Base-by-base conservation (phyloP, 1,140 invertebrate species). In the Drosophila takahashii region DNA sequence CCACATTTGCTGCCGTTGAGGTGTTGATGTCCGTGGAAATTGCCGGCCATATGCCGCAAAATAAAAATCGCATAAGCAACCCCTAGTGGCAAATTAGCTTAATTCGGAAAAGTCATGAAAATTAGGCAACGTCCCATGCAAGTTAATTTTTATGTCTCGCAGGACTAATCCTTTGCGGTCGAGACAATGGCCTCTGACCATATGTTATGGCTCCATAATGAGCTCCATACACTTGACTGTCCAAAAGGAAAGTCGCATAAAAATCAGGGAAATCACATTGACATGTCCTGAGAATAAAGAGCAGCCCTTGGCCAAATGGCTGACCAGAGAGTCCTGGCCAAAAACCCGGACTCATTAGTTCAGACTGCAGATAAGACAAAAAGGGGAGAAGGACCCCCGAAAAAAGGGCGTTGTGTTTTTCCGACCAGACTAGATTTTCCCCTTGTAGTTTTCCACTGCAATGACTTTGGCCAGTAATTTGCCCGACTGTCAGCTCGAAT, bases 261-360 rank as follows among this genome's bases (percentile, higher is more conserved):
- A 89, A 87, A 87, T 87, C 84, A 84, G 66, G 87, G 84, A 81
- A 87, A 83, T 83, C 81, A 58, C 83, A 87, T 89, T 83, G 83
- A 89, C 81, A 85, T 85, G 67, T 61, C 73, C 47, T 61, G 44
- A 36, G 50, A 69, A 42, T 34, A 29, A 13, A 27, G 32, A 34
- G 15, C 58, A 64, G 70, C 66, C 69, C 77, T 57, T 51, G 50
- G 62, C 67, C 52, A 77, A 73, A 64, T 56, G 53, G 53, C 65
- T 18, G 16, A 10, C 9, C 41, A 8, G 34, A 7, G 39, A 61
- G 58, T 58, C 50, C 58, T 36, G 44, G 52, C 77, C 56, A 72
- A 53, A 57, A 81, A 37, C 56, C 74, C 32, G 64, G 61, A 86
- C 83, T 87, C 83, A 87, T 87, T 87, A 87, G 83, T 66, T 58